Evolutionary conservation across 35 echinoderm and acorn worm species (phyloP).

Genomic region (Hemicentrotus pulcherrimus): DNA sequence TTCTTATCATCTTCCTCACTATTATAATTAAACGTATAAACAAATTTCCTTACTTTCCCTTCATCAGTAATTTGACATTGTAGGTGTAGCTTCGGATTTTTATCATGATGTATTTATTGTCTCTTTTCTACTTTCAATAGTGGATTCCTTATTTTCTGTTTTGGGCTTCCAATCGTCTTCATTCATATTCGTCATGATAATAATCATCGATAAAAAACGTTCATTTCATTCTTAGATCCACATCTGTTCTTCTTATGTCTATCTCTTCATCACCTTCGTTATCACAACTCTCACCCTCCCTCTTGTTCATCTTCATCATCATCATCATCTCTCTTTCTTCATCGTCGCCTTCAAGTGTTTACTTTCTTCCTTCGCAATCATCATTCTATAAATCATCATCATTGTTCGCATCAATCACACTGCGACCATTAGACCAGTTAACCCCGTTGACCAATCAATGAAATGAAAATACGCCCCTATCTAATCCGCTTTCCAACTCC

Average conservation of each 20-base stretch:
- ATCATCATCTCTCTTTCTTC: neutral
- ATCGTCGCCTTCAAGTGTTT: neutral
- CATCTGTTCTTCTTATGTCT: neutral
- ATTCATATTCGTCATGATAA: too few relatives aligned
- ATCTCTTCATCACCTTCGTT: neutral
- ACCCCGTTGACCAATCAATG: slow-evolving; percentile 1
- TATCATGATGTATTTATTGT: too few relatives aligned
- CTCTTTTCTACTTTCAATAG: too few relatives aligned
- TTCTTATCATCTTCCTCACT: too few relatives aligned
- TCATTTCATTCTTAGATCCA: neutral
- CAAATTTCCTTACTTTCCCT: too few relatives aligned
- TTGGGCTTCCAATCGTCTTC: too few relatives aligned
- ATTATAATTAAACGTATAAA: too few relatives aligned
- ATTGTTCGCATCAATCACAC: neutral
- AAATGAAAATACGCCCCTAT: neutral
- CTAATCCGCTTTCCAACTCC: neutral
- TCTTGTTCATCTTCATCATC: neutral
- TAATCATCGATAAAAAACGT: too few relatives aligned
- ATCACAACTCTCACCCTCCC: neutral
- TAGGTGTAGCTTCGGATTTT: too few relatives aligned
- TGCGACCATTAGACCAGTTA: neutral
- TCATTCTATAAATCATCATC: neutral
- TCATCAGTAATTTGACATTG: too few relatives aligned
- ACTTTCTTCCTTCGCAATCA: neutral
- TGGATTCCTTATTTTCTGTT: too few relatives aligned